Base-by-base conservation (phyloP, 1,140 invertebrate genomes). In the Popillia japonica region DNA sequence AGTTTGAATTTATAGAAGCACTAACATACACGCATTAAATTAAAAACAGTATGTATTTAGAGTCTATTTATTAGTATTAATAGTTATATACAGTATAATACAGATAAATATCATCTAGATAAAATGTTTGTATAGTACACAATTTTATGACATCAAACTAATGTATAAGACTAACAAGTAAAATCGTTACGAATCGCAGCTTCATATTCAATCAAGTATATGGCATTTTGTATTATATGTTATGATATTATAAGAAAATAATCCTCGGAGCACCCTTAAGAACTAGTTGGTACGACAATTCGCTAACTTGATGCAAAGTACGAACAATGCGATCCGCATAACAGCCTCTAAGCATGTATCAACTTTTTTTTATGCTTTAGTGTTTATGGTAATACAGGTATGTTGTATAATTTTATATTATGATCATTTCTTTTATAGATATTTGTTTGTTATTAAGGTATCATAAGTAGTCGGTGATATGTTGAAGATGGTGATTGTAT, bases 301-400 rank as follows among this genome's bases (percentile, higher is more conserved):
- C 79, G 59, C 77, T 74, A 81, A 76, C 75, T 55, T 42, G 72
- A 40, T 44, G 72, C 75, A 76, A 77, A 76, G 64, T 64, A 61
- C 44, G 78, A 79, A 78, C 78, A 76, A 11, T 79, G 79, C 81
- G 81, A 81, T 81, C 81, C 83, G 82, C 80, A 83, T 83, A 84
- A 84, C 83, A 84, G 83, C 83, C 83, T 84, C 83, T 84, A 83
- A 80, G 84, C 80, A 82, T 81, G 77, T 78, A 81, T 44, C 59
- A 42, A 73, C 75, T 79, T 79, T 17, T 34, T 44, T 79, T 77
- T 7, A 61, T 41, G n/a, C 34, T 77, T 41, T 59, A 11, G 11
- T 59, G 42, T 68, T 20, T 40, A 42, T 75, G 9, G 44, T 61
- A 79, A 68, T 80, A 68, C 22, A 68, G 27, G 6, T 59, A 40